Base-by-base conservation (phyloP, 92 coral and sea anemone species). In the Galaxea fascicularis region DNA sequence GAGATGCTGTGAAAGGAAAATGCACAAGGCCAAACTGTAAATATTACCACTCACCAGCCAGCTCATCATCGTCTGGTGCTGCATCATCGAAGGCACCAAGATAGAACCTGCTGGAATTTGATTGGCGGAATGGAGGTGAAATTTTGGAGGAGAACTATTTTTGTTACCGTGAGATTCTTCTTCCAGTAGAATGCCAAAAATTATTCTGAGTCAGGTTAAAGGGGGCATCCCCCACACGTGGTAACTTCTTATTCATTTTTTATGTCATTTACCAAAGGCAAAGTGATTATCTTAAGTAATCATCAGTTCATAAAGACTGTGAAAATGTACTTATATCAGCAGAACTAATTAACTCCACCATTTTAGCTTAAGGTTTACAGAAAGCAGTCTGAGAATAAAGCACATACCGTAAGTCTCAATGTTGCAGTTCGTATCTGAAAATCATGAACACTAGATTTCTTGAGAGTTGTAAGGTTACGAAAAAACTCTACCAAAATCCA, bases 1-100 rank as follows among this genome's bases (percentile, higher is more conserved):
- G 98, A 35, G 99, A 96, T 57, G 99, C 99, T 65, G 82, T 88
- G 53, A 96, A 96, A 87, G 99, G 99, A 22, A 96, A 95, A 82
- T 96, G 99, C 82, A 87, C 93, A 52, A 81, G 99, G 87, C 87
- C 99, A 53, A 93, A 88, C 62, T 96, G 99, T 92, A 94, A 94
- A 83, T 96, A 96, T 76, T 94, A 96, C 71, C 99, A 96, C 89
- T 79, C 86, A 59, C 26, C 85, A 10, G 27, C 82, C 3, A 29
- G 89, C 12, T 59, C 93, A 29, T 77, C 90, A 1, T 24, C 91
- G 35, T 68, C 80, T 24, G 56, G 72, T 6, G 20, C 87, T n/a
- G 22, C 87, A 6, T 82, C 86, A 25, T 17, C 83, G 26, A 54
- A 29, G 67, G 11, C 73, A 8, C 0, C 78, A 8, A 71, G 71